Evolutionary conservation across 35 echinoderm and acorn worm species (phyloP).

Genomic region (Apostichopus californicus): DNA sequence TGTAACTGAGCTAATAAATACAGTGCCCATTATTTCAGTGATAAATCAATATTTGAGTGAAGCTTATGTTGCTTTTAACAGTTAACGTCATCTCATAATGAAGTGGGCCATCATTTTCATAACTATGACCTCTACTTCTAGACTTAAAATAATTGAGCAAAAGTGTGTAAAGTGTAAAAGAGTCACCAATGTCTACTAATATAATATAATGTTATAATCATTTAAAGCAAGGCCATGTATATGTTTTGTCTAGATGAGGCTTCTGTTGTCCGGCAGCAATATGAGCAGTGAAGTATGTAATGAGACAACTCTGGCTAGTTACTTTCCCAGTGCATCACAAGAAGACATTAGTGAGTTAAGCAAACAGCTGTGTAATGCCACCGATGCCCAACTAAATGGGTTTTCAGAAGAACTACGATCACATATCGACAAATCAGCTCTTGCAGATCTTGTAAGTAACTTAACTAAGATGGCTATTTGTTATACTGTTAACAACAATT

Average conservation of each 20-base stretch:
- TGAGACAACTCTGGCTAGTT: slow-evolving; percentile 46
- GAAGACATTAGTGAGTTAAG: slow-evolving; percentile 59
- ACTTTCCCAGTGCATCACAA: slow-evolving; percentile 56
- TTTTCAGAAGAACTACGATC: slow-evolving; percentile 60
- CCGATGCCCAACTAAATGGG: slow-evolving; percentile 61
- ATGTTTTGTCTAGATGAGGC: slow-evolving; percentile 55
- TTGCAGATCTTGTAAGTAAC: slow-evolving; percentile 46
- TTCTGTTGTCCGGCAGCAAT: slow-evolving; percentile 50
- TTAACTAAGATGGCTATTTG: neutral
- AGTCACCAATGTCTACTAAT: no score
- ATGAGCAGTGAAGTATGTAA: slow-evolving; percentile 77
- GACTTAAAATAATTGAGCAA: no score
- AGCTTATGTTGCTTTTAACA: no score
- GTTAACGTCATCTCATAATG: no score
- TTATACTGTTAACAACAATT: neutral
- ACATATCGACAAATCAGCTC: slow-evolving; percentile 47
- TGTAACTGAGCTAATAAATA: no score
- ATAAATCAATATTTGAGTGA: no score
- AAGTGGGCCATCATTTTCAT: no score
- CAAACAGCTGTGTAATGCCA: slow-evolving; percentile 58
- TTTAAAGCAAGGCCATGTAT: no score
- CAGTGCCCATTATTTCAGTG: no score
- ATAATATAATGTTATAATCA: no score
- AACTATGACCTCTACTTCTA: no score
- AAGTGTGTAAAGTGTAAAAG: no score